Percentiles rank a stretch among this genome's conserved stretches.
These are phyloP conservation scores for Ailuropoda melanoleuca DNA, from an alignment of 2,113 vertebrate genomes.

Conservation along the genomic window DNA sequence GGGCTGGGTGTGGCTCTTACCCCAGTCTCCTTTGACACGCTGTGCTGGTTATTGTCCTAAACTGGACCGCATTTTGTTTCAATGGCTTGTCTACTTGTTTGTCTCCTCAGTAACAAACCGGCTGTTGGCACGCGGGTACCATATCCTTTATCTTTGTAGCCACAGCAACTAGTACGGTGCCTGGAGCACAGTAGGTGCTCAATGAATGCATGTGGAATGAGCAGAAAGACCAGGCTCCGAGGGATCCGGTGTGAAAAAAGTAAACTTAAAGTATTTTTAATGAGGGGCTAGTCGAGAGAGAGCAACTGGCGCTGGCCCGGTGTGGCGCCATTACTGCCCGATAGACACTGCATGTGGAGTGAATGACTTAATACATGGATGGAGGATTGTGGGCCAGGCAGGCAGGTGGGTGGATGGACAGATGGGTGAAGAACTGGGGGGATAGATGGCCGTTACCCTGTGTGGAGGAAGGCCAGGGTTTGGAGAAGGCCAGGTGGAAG, in stretches of 20 bases:
- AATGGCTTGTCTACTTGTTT: neutral
- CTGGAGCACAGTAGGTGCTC: neutral
- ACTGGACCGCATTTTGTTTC: neutral
- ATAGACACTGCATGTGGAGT: neutral
- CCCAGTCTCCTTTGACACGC: fast-evolving
- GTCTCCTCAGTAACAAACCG: neutral
- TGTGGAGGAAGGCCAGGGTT: neutral
- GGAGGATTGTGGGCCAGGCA: neutral
- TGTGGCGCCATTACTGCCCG: neutral
- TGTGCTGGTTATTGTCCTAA: neutral
- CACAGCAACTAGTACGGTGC: neutral
- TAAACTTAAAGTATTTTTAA: neutral
- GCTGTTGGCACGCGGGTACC: neutral
- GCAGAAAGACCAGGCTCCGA: neutral
- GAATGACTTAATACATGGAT: neutral
- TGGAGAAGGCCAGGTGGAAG: neutral
- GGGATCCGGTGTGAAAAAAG: neutral
- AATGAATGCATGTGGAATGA: neutral
- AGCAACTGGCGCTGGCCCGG: no score
- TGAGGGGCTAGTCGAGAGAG: neutral
- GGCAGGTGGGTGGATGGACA: neutral
- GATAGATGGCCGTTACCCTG: neutral
- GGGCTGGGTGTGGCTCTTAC: neutral
- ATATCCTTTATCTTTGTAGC: neutral
- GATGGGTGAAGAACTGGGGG: neutral